Conservation (phyloP, 2,113 vertebrate genomes). For the Dermatemys mawii region DNA sequence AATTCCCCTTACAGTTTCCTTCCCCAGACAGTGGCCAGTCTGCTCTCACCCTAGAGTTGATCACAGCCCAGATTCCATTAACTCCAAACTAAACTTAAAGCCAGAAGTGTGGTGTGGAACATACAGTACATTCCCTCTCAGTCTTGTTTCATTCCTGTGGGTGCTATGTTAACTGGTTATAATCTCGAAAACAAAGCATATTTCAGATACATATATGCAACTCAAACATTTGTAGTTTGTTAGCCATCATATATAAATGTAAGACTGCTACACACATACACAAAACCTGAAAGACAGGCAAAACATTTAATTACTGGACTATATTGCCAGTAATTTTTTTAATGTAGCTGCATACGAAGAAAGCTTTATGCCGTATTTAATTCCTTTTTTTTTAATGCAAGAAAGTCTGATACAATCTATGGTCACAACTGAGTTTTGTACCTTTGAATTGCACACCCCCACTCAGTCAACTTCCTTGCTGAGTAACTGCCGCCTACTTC, state of each 20-base stretch:
- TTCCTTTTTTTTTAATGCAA: no score
- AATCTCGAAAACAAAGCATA: not conserved
- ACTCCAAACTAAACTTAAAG: not conserved
- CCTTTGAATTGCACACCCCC: not conserved
- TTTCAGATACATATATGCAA: not conserved
- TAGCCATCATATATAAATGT: not conserved
- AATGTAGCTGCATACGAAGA: no score
- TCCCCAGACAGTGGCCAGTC: not conserved
- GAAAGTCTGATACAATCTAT: no score
- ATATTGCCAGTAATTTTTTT: no score
- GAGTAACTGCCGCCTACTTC: not conserved
- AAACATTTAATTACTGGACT: no score
- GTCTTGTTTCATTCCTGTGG: no score
- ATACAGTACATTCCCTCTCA: not conserved
- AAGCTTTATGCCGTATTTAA: no score
- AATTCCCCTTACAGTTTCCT: not conserved
- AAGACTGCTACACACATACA: no score
- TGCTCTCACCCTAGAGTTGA: fast-evolving
- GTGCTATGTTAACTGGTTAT: no score
- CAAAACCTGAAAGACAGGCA: no score
- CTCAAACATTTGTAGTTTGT: not conserved
- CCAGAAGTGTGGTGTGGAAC: not conserved
- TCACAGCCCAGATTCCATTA: fast-evolving
- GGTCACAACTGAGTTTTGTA: no score
- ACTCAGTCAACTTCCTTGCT: not conserved